phyloP scores from a whole-genome alignment of 2,888 invertebrate genomes.

The Autographa gamma region DNA sequence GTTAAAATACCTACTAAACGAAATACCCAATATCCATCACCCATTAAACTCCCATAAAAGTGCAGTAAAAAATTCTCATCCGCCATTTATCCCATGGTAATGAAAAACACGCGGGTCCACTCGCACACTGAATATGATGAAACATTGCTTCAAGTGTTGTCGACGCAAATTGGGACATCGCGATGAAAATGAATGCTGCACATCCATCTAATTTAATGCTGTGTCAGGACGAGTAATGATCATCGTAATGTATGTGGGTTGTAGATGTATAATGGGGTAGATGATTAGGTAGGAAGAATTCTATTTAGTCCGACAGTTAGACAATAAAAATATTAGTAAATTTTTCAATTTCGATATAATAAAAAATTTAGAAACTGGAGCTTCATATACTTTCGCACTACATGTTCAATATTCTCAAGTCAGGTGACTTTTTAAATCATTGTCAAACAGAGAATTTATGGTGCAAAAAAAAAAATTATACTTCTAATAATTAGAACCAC shows the following conservation, averaged over 20 bases:
- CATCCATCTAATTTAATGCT: constrained; percentile 5
- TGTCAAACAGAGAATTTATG: too few species aligned
- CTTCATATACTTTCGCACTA: too few species aligned
- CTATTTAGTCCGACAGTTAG: too few species aligned
- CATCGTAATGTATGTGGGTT: not conserved
- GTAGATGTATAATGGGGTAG: not conserved
- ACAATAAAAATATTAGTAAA: too few species aligned
- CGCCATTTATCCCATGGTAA: not conserved
- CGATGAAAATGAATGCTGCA: not conserved
- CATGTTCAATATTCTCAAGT: too few species aligned
- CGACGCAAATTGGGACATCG: constrained; percentile 2
- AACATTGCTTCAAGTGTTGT: constrained; percentile 5
- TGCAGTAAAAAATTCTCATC: not conserved
- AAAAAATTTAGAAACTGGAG: too few species aligned
- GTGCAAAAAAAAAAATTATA: too few species aligned
- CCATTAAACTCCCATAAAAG: not conserved
- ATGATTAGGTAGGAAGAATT: too few species aligned
- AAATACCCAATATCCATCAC: not conserved
- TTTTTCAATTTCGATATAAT: too few species aligned
- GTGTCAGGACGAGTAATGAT: not conserved
- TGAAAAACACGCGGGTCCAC: not conserved
- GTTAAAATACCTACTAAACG: not conserved
- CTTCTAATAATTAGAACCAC: too few species aligned
- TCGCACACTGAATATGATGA: not conserved
- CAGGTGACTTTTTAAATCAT: too few species aligned